Evolutionary conservation across 2,113 vertebrate genomes (phyloP), one percentile per base, ranked within the genome.

Genomic region (Taxidea taxus): DNA sequence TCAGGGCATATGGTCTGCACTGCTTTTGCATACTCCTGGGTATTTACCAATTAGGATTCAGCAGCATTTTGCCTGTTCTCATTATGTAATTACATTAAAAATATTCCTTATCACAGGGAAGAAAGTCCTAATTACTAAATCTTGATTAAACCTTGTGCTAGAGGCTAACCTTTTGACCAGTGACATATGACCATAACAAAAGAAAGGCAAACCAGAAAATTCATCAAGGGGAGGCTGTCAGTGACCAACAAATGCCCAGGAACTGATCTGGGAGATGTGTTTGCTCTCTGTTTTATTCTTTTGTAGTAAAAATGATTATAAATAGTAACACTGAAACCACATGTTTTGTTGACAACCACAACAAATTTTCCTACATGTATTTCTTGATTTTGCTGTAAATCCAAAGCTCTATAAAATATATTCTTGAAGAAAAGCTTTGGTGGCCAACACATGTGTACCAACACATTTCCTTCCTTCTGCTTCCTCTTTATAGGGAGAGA

Each of bases 21-120:
- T 31, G n/a, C 37, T 96, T 87, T 70, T 5, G 0, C 4, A 20
- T 70, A 94, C 90, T 72, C 88, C 60, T 86, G 92, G 88, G 70
- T 88, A 96, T 97, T 98, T 94, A 95, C 91, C 94, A 95, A 83
- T 98, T 97, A 97, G 75, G 47, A 78, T 60, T 96, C 77, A 75
- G 85, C 14, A 62, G 72, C 70, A 90, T 97, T 97, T 97, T 87
- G 75, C 87, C 80, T 95, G 51, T 64, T 96, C 92, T 96, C 84
- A 94, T 97, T 98, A 89, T 81, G 90, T 97, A 96, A 97, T 97
- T 94, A 90, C 77, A 95, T 96, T 96, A 95, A 66, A 97, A 92
- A 94, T 95, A 88, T 94, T 91, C 72, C 42, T 97, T 97, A 97
- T 97, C 96, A 66, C 77, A 91, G 85, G 47, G 78, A 94, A 95